These are phyloP conservation scores for Mustelus asterias DNA, from an alignment of 2,113 vertebrate genomes.

Conservation along the genomic window DNA sequence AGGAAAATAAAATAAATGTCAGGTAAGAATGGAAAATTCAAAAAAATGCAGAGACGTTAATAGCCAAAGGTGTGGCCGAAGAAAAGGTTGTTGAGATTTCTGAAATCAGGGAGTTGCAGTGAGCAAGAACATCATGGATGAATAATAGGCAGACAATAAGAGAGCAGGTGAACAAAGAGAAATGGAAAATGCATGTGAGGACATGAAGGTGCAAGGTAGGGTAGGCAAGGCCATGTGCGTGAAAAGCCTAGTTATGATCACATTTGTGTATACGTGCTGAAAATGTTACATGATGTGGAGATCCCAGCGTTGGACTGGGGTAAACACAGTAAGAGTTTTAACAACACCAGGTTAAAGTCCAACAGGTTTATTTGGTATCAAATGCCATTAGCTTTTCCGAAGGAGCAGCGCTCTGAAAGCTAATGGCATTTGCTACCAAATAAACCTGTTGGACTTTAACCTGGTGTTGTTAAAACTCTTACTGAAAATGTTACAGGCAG, in stretches of 20 bases:
- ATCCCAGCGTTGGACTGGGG: too few relatives aligned
- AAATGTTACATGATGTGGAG: too few relatives aligned
- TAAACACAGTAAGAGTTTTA: too few relatives aligned
- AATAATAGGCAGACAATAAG: neutral
- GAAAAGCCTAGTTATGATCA: neutral
- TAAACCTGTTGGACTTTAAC: too few relatives aligned
- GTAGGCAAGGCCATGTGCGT: neutral
- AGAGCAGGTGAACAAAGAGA: neutral
- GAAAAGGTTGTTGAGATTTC: neutral
- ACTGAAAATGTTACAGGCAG: too few relatives aligned
- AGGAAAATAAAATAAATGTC: neutral
- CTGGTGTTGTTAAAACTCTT: too few relatives aligned
- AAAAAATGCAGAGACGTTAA: too few relatives aligned
- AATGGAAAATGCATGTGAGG: neutral
- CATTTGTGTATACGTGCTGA: neutral
- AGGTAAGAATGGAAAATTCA: neutral
- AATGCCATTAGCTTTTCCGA: too few relatives aligned
- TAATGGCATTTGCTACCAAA: too few relatives aligned
- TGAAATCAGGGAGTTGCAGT: neutral
- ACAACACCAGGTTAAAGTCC: too few relatives aligned
- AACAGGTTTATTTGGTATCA: too few relatives aligned
- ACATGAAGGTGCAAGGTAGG: neutral
- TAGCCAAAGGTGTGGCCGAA: neutral
- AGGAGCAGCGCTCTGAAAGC: too few relatives aligned
- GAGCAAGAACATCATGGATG: neutral